These are phyloP conservation scores for Sparidentex hasta DNA, from an alignment of 2,797 vertebrate genomes.

Conservation along the genomic window DNA sequence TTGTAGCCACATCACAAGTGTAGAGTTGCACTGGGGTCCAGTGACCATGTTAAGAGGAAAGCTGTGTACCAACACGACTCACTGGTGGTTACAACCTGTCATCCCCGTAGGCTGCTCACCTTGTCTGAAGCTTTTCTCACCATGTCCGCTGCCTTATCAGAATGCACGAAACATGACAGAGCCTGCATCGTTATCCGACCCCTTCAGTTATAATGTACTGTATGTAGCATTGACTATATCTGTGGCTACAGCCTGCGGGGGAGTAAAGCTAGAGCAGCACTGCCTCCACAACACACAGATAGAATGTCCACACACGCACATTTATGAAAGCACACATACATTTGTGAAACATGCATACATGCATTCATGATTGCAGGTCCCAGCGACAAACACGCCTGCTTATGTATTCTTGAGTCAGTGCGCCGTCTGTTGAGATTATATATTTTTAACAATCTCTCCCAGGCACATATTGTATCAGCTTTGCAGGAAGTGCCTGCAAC, in stretches of 20 bases:
- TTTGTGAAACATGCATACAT: constrained; percentile 27
- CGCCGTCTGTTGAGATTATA: constrained; percentile 46
- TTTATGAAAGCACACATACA: constrained; percentile 24
- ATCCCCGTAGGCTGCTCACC: constrained; percentile 34
- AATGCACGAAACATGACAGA: constrained; percentile 61
- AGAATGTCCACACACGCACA: constrained; percentile 18
- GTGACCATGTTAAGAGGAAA: constrained; percentile 13
- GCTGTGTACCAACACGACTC: constrained; percentile 40
- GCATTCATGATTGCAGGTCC: constrained; percentile 16
- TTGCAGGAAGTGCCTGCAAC: constrained; percentile 69
- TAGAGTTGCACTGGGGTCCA: not conserved
- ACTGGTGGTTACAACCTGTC: constrained; percentile 26
- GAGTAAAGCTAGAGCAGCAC: not conserved
- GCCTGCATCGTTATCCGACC: constrained; percentile 52
- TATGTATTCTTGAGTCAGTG: constrained; percentile 52
- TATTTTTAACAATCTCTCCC: constrained; percentile 64
- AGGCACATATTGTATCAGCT: constrained; percentile 44
- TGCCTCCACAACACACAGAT: constrained; percentile 8
- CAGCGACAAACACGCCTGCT: constrained; percentile 34
- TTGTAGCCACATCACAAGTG: constrained; percentile 22
- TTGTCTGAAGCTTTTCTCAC: constrained; percentile 22
- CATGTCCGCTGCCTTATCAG: constrained; percentile 28
- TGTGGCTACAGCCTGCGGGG: constrained; percentile 32
- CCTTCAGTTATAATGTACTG: constrained; percentile 22
- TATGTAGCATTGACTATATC: constrained; percentile 32